Evolutionary conservation across 2,888 invertebrate species (phyloP).

Genomic region (Venusia cambrica): DNA sequence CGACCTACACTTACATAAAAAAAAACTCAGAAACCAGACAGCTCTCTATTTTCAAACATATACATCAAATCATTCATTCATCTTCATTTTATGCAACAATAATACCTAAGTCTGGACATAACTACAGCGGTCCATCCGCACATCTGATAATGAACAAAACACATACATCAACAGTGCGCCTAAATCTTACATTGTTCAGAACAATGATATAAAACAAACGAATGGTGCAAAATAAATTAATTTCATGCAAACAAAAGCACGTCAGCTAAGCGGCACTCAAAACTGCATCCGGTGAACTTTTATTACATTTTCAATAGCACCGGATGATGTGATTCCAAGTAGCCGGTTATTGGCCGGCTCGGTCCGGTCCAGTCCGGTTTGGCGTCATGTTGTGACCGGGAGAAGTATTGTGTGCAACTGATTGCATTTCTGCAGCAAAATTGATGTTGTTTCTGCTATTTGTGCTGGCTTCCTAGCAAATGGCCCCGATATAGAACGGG

Average conservation of each 20-base stretch:
- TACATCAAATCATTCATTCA: no score
- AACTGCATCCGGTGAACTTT: slow-evolving; percentile 31
- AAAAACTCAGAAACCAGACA: no score
- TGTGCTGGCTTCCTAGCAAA: slow-evolving; percentile 31
- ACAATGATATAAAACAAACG: no score
- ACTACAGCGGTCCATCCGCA: no score
- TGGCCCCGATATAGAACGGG: slow-evolving; percentile 24
- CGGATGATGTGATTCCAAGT: slow-evolving; percentile 43
- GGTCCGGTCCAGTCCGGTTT: slow-evolving; percentile 18
- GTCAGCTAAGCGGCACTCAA: slow-evolving; percentile 8
- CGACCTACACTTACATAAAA: no score
- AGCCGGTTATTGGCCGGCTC: slow-evolving; percentile 36
- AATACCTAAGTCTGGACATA: no score
- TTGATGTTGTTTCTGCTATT: slow-evolving; percentile 38
- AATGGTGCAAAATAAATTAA: slow-evolving; percentile 1
- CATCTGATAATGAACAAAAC: neutral
- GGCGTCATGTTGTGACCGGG: slow-evolving; percentile 31
- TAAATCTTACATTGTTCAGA: no score
- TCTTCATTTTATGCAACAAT: no score
- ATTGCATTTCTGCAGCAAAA: slow-evolving; percentile 40
- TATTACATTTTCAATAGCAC: slow-evolving; percentile 50
- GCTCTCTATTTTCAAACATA: no score
- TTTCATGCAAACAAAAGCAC: slow-evolving; percentile 10
- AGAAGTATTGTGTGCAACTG: slow-evolving; percentile 42
- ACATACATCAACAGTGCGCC: neutral